These are phyloP conservation scores for Dipus sagitta DNA, from an alignment of 2,797 vertebrate species.

Conservation along the genomic window DNA sequence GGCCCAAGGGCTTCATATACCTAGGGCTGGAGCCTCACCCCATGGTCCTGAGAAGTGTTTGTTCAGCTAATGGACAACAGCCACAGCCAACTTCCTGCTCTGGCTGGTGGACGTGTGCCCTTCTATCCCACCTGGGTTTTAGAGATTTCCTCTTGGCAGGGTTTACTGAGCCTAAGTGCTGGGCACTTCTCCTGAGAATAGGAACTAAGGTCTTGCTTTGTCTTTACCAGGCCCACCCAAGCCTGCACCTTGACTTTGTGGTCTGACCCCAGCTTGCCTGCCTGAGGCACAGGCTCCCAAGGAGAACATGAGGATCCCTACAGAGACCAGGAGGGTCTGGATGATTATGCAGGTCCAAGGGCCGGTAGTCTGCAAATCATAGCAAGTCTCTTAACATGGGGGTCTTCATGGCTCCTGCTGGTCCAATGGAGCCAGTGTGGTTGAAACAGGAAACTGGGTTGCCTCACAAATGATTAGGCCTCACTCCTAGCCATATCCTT, in stretches of 20 bases:
- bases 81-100: slow-evolving; percentile 66
- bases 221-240: background rate
- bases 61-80: slow-evolving; percentile 16
- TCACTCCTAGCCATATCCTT: background rate
- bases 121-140: background rate
- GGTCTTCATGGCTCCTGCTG: background rate
- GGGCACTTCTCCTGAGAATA: background rate
- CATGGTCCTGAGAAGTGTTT: slow-evolving; percentile 51
- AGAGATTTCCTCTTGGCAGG: slow-evolving; percentile 76
- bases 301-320: background rate
- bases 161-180: background rate
- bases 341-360: background rate
- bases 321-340: background rate
- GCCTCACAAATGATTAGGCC: background rate
- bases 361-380: background rate
- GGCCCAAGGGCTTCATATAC: slow-evolving; percentile 53
- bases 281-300: background rate
- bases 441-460: background rate
- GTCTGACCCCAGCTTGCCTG: background rate
- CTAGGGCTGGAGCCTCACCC: background rate
- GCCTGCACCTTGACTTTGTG: background rate
- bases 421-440: background rate
- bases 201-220: background rate
- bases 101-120: background rate
- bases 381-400: background rate